Conservation (phyloP, 2,888 invertebrate genomes). For the Hipparchia semele region DNA sequence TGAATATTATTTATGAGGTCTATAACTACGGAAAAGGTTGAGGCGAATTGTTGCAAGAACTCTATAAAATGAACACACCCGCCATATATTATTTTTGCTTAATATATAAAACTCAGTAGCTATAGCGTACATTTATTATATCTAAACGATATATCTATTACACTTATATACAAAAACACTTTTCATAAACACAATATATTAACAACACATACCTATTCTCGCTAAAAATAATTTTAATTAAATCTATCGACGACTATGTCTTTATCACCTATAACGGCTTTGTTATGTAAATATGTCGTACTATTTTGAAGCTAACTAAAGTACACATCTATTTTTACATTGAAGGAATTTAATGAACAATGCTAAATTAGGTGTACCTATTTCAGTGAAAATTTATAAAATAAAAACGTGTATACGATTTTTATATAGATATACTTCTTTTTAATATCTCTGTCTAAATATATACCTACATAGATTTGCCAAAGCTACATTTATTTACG, state of each 20-base stretch:
- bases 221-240: slow-evolving; percentile 34
- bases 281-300: slow-evolving; percentile 22
- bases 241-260: slow-evolving; percentile 34
- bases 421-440: too few relatives aligned
- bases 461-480: neutral
- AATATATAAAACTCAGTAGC: slow-evolving; percentile 29
- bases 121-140: slow-evolving; percentile 21
- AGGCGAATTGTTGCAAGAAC: slow-evolving; percentile 2
- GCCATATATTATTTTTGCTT: slow-evolving; percentile 17
- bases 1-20: neutral
- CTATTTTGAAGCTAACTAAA: slow-evolving; percentile 20
- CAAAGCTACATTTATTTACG: too few relatives aligned
- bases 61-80: slow-evolving; percentile 26
- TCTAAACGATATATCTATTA: slow-evolving; percentile 31
- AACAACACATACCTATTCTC: slow-evolving; percentile 28
- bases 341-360: neutral
- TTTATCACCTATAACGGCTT: slow-evolving; percentile 37
- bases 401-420: neutral
- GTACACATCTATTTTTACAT: slow-evolving; percentile 21
- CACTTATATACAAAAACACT: slow-evolving; percentile 36
- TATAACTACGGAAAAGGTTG: neutral
- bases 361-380: neutral
- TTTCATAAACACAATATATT: slow-evolving; percentile 28
- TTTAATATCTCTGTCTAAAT: too few relatives aligned
- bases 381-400: neutral